Evolutionary conservation across 2,797 vertebrate species (phyloP).

Genomic region (Rhincodon typus): DNA sequence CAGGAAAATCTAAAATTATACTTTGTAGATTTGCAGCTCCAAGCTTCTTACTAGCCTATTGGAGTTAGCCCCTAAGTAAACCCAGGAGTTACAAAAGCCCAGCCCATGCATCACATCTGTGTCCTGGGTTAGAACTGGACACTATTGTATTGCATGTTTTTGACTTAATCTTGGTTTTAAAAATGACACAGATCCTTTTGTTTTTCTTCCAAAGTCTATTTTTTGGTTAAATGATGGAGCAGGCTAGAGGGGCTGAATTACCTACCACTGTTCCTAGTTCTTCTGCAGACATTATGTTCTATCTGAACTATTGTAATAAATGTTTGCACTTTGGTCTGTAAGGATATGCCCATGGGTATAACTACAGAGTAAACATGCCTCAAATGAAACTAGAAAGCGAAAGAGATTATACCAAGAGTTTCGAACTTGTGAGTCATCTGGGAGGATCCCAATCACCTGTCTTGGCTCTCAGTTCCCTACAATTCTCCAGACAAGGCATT

Average conservation of each 20-base stretch:
- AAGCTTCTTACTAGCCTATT: background rate
- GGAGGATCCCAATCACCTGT: background rate
- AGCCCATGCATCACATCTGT: background rate
- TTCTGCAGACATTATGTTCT: no score
- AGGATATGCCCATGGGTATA: background rate
- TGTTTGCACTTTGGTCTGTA: background rate
- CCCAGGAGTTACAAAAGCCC: background rate
- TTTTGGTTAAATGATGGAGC: background rate
- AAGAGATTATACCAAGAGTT: background rate
- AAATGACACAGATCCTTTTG: background rate
- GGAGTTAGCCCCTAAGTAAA: background rate
- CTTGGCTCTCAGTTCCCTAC: no score
- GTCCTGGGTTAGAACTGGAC: background rate
- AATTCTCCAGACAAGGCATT: background rate
- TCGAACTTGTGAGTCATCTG: background rate
- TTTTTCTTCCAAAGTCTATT: background rate
- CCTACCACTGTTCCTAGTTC: no score
- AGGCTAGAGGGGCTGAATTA: no score
- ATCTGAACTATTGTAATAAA: no score
- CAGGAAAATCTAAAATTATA: background rate
- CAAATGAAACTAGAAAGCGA: background rate
- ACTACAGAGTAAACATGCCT: background rate
- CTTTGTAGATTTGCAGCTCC: background rate
- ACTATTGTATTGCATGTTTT: background rate
- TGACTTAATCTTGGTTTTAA: background rate